Conservation (phyloP, 2,113 vertebrate species). For the Myrmecobius fasciatus region DNA sequence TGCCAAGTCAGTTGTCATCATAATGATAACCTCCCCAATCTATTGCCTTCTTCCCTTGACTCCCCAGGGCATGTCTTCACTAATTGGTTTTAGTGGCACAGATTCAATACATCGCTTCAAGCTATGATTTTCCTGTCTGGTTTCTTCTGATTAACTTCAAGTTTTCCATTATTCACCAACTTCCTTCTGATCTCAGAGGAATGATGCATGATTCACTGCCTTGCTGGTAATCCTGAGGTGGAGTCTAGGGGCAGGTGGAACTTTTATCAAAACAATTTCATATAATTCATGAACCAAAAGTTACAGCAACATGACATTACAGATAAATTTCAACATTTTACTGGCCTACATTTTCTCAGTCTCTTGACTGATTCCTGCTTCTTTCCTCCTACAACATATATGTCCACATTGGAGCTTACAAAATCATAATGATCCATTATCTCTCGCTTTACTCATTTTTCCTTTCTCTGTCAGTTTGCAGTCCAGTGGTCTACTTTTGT, state of each 20-base stretch:
- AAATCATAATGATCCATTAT: background rate
- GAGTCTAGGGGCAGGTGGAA: background rate
- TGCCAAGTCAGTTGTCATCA: background rate
- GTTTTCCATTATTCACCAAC: constrained; percentile 71
- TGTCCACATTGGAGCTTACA: background rate
- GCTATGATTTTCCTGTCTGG: background rate
- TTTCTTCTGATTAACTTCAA: constrained; percentile 75
- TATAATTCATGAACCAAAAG: background rate
- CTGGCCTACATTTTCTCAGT: background rate
- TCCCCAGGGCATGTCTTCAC: background rate
- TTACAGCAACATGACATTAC: background rate
- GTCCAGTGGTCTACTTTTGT: background rate
- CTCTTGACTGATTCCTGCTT: background rate
- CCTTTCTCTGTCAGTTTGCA: background rate
- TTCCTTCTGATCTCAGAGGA: constrained; percentile 54
- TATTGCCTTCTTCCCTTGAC: background rate
- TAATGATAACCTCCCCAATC: background rate
- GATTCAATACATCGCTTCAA: background rate
- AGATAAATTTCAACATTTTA: background rate
- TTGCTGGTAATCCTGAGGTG: background rate
- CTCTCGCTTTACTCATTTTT: background rate
- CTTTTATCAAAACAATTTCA: constrained; percentile 33
- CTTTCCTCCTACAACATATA: background rate
- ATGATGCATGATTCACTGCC: constrained; percentile 40
- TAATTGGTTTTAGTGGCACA: background rate